Evolutionary conservation across 2,113 vertebrate genomes (phyloP), one percentile per base, ranked within the genome.

Genomic region (Bothrops jararaca): DNA sequence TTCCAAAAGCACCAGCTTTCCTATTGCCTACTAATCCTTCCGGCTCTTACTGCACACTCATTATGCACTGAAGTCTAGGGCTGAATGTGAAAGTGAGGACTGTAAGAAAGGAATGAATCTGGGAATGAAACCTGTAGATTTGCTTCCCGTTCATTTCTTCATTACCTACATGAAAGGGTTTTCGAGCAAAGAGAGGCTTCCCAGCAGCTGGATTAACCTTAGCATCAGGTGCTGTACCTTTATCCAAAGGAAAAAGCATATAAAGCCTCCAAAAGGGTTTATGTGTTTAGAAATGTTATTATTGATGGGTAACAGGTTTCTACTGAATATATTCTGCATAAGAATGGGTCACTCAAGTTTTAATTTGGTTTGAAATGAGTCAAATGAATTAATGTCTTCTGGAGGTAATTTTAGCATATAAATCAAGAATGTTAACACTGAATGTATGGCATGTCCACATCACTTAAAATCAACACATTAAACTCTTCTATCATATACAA

Each of bases 11-110:
- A 93, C 88, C 8, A 1, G 92, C 93, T 11, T 0, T 95, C 94
- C 95, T 5, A 92, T 93, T 94, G 96, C 94, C 96, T 92, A 88
- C 95, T 86, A 85, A 96, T 95, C 95, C 95, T 96, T 97, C 95
- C 95, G 94, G 96, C 94, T 96, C 95, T 34, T 92, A 69, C 0
- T 4, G 92, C 34, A 50, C 53, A 26, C 85, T 92, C 0, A 0
- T 52, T 69, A 92, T 34, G 54, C 92, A 88, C 86, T 0, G 0
- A 89, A 4, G 90, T 1, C 86, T 0, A 0, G 48, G 48, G 52
- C 94, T 95, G 91, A 90, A 85, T 20, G 0, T 39, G 60, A 90
- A 4, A 58, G 91, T 24, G 3, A 91, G 94, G 53, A 90, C 13
- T 89, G 58, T 85, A 57, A 1, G 0, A 92, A 29, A 57, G 53